These are phyloP conservation scores for Scylla paramamosain DNA, from an alignment of 1,140 invertebrate genomes.

Conservation along the genomic window DNA sequence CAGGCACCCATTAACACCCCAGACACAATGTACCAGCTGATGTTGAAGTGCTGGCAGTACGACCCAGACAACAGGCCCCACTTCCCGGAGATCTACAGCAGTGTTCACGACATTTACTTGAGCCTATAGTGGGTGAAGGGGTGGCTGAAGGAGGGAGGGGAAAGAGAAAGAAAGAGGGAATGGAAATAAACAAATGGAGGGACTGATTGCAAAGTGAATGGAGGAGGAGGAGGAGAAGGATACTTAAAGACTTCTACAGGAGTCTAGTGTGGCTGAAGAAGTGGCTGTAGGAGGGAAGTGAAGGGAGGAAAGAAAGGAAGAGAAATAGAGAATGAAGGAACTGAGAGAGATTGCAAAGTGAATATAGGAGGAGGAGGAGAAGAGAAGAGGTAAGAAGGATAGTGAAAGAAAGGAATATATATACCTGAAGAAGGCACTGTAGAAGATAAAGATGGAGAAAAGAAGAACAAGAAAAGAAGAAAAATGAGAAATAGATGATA, in stretches of 20 bases:
- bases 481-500: neutral
- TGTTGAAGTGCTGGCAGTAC: slow-evolving; percentile 96
- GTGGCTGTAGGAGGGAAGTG: too few species aligned
- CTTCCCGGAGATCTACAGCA: slow-evolving; percentile 90
- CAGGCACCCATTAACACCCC: slow-evolving; percentile 93
- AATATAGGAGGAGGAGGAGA: neutral
- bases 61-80: slow-evolving; percentile 94
- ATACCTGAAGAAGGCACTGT: too few species aligned
- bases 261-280: too few species aligned
- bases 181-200: too few species aligned
- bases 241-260: too few species aligned
- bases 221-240: too few species aligned
- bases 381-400: neutral
- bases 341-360: neutral
- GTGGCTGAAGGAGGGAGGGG: neutral
- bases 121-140: slow-evolving; percentile 7
- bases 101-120: slow-evolving; percentile 74
- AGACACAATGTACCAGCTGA: slow-evolving; percentile 93
- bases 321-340: neutral
- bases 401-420: neutral
- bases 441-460: too few species aligned
- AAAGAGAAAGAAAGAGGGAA: neutral
- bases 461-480: too few species aligned
- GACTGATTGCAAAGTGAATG: too few species aligned
- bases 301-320: too few species aligned